Evolutionary conservation across 2,797 vertebrate species (phyloP), one percentile per base, ranked within the genome.

Genomic region (Characodon lateralis): DNA sequence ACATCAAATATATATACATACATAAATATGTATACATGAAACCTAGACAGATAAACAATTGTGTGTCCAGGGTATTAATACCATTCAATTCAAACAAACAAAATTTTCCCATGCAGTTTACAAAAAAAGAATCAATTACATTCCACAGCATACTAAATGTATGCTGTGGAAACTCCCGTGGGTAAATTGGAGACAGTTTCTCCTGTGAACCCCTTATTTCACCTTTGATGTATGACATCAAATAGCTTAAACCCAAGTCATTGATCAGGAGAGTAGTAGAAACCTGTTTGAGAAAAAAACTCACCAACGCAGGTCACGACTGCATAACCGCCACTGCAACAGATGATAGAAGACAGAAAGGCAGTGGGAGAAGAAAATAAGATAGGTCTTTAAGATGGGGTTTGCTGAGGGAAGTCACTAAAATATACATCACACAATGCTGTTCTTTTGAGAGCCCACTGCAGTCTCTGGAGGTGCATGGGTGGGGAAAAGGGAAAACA

Each of bases 381-480:
- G 24, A 5, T 4, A 18, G 58, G 46, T 80, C 78, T 87, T 68
- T 35, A 77, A 71, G 56, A 73, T 53, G 80, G 81, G 85, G 78
- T 85, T 85, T 87, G 84, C 82, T 78, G 80, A 90, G 79, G 82
- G 85, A 93, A 90, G 84, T 65, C 85, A 70, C 80, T 93, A 80
- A 95, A 95, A 94, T 92, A 93, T 93, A 93, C 91, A 94, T 94
- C 91, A 94, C 87, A 93, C 92, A 78, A 50, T 71, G 87, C 73
- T 88, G 84, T 76, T 89, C 86, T 87, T 83, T 79, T 81, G 84
- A 91, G 90, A 90, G 85, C 85, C 75, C 66, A 3, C 85, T 73
- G 81, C 88, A 86, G 89, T 90, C 81, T 93, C 87, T 5, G 79
- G 89, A 81, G 86, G 85, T 78, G 89, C 87, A 85, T 81, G 85